Percentiles rank a stretch among this genome's conserved stretches.
Evolutionary conservation across 2,888 invertebrate species (phyloP).

Genomic region (Nipponacmea schrenckii): DNA sequence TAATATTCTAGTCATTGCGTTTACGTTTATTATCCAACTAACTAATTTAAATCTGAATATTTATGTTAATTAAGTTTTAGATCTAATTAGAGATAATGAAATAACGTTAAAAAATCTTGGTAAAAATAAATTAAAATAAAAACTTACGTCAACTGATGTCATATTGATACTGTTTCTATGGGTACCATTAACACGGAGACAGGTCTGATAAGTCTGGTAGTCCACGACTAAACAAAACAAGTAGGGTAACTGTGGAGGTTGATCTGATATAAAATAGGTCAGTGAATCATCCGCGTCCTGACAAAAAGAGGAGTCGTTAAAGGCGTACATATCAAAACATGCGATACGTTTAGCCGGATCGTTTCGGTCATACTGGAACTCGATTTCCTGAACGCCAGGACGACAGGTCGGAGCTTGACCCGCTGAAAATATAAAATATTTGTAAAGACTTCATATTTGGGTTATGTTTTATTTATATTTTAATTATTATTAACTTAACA

Average conservation of each 20-base stretch:
- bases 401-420: not conserved
- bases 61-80: no score
- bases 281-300: not conserved
- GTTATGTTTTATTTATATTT: no score
- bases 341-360: not conserved
- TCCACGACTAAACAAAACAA: constrained; percentile 1
- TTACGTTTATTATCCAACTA: no score
- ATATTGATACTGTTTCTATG: not conserved
- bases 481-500: no score
- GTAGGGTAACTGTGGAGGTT: not conserved
- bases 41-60: no score
- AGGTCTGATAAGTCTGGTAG: not conserved
- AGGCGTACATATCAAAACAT: not conserved
- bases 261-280: not conserved
- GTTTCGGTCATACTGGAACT: not conserved
- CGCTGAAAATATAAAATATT: not conserved
- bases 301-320: not conserved
- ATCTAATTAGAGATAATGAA: no score
- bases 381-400: not conserved
- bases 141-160: not conserved
- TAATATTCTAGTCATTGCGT: no score
- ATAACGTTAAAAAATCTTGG: no score
- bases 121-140: not conserved
- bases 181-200: not conserved
- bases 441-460: no score